Evolutionary conservation across 2,113 vertebrate genomes (phyloP).

Genomic region (Embiotoca jacksoni): DNA sequence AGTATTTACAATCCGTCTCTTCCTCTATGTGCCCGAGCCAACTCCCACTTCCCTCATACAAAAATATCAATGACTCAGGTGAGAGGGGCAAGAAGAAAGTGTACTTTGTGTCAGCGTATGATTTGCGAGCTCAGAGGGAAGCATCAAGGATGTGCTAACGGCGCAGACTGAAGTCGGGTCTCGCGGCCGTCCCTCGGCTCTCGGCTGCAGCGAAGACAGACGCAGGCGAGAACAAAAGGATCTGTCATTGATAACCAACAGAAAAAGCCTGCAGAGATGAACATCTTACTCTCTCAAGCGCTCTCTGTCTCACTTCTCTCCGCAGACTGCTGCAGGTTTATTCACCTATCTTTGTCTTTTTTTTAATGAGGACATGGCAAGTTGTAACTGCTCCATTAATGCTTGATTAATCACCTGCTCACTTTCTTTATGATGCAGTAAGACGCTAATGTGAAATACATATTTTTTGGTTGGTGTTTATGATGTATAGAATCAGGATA

Average conservation of each 20-base stretch:
- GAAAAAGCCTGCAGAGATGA: slow-evolving; percentile 31
- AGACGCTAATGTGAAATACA: neutral
- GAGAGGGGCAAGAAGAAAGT: slow-evolving; percentile 37
- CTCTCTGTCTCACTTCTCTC: slow-evolving; percentile 4
- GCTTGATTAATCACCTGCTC: slow-evolving; percentile 8
- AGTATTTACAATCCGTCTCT: slow-evolving; percentile 8
- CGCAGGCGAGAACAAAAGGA: slow-evolving; percentile 45
- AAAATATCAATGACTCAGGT: slow-evolving; percentile 40
- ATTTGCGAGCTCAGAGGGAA: slow-evolving; percentile 56
- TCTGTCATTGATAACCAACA: slow-evolving; percentile 47
- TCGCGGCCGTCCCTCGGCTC: slow-evolving; percentile 14
- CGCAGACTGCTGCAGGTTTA: neutral
- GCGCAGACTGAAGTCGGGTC: slow-evolving; percentile 45
- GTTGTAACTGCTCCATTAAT: neutral
- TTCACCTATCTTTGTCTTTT: no score
- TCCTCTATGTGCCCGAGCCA: neutral
- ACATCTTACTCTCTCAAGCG: slow-evolving; percentile 25
- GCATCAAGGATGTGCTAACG: slow-evolving; percentile 33
- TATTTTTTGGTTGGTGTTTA: neutral
- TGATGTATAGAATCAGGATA: neutral
- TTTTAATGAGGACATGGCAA: neutral
- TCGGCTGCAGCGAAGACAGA: slow-evolving; percentile 31
- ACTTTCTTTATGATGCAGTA: neutral
- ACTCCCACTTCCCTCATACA: slow-evolving; percentile 6
- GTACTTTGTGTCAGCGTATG: slow-evolving; percentile 45